Conservation (phyloP, 2,888 invertebrate genomes). For the Orthosia cruda region DNA sequence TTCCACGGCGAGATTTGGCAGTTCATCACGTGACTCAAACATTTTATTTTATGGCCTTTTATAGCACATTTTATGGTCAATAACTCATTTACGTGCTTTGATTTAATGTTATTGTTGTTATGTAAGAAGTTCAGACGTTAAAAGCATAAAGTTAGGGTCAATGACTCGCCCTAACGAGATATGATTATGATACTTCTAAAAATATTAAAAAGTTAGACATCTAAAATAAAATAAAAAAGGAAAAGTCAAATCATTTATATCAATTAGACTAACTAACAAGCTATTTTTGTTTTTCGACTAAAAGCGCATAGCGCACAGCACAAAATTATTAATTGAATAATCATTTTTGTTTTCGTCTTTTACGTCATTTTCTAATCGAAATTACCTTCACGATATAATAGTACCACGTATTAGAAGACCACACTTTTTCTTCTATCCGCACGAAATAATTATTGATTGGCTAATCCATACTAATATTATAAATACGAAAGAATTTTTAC, state of each 20-base stretch:
- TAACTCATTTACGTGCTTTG: slow-evolving; percentile 50
- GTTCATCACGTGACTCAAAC: slow-evolving; percentile 14
- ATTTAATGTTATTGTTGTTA: slow-evolving; percentile 52
- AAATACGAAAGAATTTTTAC: too few relatives aligned
- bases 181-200: neutral
- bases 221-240: too few relatives aligned
- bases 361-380: too few relatives aligned
- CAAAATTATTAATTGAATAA: too few relatives aligned
- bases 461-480: too few relatives aligned
- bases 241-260: neutral
- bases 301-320: neutral
- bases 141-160: slow-evolving; percentile 17
- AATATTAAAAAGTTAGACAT: slow-evolving; percentile 1
- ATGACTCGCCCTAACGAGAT: slow-evolving; percentile 15
- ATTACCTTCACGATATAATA: too few relatives aligned
- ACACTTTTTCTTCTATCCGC: too few relatives aligned
- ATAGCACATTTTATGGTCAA: slow-evolving; percentile 43
- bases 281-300: neutral
- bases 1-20: slow-evolving; percentile 26
- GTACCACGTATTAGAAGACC: too few relatives aligned
- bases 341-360: too few relatives aligned
- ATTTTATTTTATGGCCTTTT: slow-evolving; percentile 13
- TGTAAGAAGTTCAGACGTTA: slow-evolving; percentile 30
- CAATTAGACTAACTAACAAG: neutral
- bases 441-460: too few relatives aligned